Conservation (phyloP, 2,888 invertebrate genomes). For the Drosophila borealis region DNA sequence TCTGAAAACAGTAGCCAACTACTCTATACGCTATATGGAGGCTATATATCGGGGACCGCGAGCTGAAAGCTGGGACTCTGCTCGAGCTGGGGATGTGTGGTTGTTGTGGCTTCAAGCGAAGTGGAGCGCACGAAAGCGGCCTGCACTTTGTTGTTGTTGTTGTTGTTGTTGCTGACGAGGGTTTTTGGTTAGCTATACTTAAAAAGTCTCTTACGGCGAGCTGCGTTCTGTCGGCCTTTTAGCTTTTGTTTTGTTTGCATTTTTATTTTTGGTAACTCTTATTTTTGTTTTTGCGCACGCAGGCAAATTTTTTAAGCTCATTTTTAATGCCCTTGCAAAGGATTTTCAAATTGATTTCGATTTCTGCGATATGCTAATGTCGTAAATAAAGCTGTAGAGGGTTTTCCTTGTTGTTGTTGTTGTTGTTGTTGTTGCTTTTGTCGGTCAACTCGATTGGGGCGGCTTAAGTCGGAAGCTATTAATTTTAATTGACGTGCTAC, state of each 20-base stretch:
- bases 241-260: slow-evolving; percentile 47
- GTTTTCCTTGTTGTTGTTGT: slow-evolving; percentile 7
- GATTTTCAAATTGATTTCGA: slow-evolving; percentile 80
- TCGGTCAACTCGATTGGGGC: slow-evolving; percentile 51
- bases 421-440: slow-evolving; percentile 10
- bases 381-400: slow-evolving; percentile 74
- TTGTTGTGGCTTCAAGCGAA: slow-evolving; percentile 57
- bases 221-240: slow-evolving; percentile 61
- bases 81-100: slow-evolving; percentile 20
- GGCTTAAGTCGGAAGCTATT: slow-evolving; percentile 81
- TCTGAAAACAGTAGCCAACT: slow-evolving; percentile 82
- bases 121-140: slow-evolving; percentile 75
- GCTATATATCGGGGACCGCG: slow-evolving; percentile 23
- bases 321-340: slow-evolving; percentile 77
- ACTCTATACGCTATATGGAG: slow-evolving; percentile 39
- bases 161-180: slow-evolving; percentile 66
- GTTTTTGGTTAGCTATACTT: slow-evolving; percentile 74
- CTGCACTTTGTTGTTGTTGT: slow-evolving; percentile 76
- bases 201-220: slow-evolving; percentile 43
- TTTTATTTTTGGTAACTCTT: slow-evolving; percentile 18
- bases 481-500: slow-evolving; percentile 80
- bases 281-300: slow-evolving; percentile 50
- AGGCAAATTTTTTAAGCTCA: slow-evolving; percentile 75
- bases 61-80: slow-evolving; percentile 51
- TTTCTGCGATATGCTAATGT: slow-evolving; percentile 71